Evolutionary conservation across 1,140 invertebrate genomes (phyloP).

Genomic region (Trichoplusia ni): DNA sequence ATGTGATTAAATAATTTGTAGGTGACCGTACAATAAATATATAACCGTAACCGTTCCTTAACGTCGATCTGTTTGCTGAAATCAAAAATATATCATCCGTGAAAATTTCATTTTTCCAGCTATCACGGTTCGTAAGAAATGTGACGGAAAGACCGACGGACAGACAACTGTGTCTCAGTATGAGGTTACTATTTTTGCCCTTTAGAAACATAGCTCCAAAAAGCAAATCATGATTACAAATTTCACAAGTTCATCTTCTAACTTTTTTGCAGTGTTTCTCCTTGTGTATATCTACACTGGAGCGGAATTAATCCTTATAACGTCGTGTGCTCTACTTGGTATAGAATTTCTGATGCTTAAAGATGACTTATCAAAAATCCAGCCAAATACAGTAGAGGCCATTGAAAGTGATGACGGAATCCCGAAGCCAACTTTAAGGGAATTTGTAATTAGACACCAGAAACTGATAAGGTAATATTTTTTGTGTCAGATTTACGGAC

Average conservation of each 20-base stretch:
- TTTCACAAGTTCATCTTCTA: not conserved
- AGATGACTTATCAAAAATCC: conserved; percentile 30
- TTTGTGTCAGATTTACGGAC: too few species aligned
- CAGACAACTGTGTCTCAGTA: too few species aligned
- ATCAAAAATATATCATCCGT: too few species aligned
- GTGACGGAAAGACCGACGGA: too few species aligned
- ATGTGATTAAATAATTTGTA: too few species aligned
- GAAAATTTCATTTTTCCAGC: too few species aligned
- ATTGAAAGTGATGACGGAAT: not conserved
- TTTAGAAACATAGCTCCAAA: too few species aligned
- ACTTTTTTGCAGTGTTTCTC: conserved; percentile 21
- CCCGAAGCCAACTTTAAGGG: not conserved
- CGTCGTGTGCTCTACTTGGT: conserved; percentile 19
- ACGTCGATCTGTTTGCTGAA: too few species aligned
- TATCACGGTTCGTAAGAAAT: too few species aligned
- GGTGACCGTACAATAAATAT: too few species aligned
- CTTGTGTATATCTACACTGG: conserved; percentile 6
- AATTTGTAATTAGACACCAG: conserved; percentile 30
- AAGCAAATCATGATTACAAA: not conserved
- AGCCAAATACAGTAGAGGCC: not conserved
- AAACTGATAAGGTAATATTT: conserved; percentile 20
- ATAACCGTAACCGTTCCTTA: too few species aligned
- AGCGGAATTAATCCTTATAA: conserved; percentile 20
- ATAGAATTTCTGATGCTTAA: conserved; percentile 24
- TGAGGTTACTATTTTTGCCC: too few species aligned